Conservation (phyloP, 2,888 invertebrate species). For the Tribolium freemani region DNA sequence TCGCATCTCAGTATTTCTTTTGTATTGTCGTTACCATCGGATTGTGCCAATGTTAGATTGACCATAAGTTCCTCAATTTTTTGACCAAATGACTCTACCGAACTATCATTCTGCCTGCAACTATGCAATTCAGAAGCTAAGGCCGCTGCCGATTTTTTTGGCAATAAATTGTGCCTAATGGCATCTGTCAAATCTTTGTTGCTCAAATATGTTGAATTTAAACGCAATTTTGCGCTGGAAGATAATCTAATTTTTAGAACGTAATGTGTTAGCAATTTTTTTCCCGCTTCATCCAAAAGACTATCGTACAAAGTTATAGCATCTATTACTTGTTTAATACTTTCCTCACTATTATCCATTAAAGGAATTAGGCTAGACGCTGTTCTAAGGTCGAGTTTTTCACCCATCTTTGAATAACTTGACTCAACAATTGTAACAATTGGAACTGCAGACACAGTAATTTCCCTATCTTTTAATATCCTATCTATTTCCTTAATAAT, state of each 20-base stretch:
- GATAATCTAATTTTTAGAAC: conserved; percentile 39
- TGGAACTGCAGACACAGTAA: not conserved
- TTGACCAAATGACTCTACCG: conserved; percentile 43
- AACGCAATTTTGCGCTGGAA: too few species aligned
- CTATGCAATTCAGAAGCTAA: too few species aligned
- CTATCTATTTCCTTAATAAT: not conserved
- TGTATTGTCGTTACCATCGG: conserved; percentile 35
- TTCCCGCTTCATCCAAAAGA: conserved; percentile 43
- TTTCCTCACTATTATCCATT: conserved; percentile 38
- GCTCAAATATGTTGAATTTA: too few species aligned
- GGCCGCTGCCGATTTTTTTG: too few species aligned
- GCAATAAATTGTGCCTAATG: too few species aligned
- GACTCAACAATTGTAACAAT: not conserved
- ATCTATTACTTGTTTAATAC: conserved; percentile 50
- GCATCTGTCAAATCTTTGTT: too few species aligned
- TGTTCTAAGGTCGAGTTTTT: conserved; percentile 48
- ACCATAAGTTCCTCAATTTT: conserved; percentile 40
- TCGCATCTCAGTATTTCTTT: conserved; percentile 33
- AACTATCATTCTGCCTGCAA: conserved; percentile 36
- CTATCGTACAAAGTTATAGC: conserved; percentile 47
- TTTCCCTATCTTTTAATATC: not conserved
- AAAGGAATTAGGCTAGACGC: conserved; percentile 44
- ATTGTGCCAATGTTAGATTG: conserved; percentile 45
- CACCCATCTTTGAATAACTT: conserved; percentile 13
- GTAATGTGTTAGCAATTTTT: too few species aligned